Evolutionary conservation across 2,113 vertebrate species (phyloP).

Genomic region (Vidua chalybeata): DNA sequence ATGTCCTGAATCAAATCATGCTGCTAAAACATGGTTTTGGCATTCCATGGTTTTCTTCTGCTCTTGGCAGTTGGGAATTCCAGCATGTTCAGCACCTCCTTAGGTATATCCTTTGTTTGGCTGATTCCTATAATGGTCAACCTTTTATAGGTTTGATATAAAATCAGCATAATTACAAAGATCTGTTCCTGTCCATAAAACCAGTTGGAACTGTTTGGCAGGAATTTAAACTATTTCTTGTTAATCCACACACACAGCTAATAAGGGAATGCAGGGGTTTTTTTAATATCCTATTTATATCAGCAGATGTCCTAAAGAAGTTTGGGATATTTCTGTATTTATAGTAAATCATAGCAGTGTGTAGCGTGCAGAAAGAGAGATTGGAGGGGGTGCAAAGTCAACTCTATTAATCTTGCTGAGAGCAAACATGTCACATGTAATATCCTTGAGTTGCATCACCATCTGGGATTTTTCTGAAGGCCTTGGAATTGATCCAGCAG

Average conservation of each 20-base stretch:
- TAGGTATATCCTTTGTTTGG: not conserved
- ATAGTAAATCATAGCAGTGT: conserved; percentile 22
- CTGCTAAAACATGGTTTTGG: not conserved
- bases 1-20: not conserved
- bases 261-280: not conserved
- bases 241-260: conserved; percentile 36
- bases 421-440: conserved; percentile 46
- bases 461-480: conserved; percentile 26
- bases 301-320: conserved; percentile 37
- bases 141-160: not conserved
- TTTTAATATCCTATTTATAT: conserved; percentile 37
- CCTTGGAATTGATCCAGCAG: conserved; percentile 36
- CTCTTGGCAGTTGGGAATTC: not conserved
- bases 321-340: conserved; percentile 29
- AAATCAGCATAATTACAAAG: not conserved
- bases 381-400: not conserved
- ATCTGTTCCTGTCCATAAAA: not conserved
- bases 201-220: conserved; percentile 33
- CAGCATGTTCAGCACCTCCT: not conserved
- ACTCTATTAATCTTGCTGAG: conserved; percentile 39
- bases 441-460: conserved; percentile 48
- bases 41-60: not conserved
- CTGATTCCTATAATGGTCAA: not conserved
- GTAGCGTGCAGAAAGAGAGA: conserved; percentile 46
- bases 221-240: conserved; percentile 57